Conservation (phyloP, 2,888 invertebrate genomes). For the Sycophila texana region DNA sequence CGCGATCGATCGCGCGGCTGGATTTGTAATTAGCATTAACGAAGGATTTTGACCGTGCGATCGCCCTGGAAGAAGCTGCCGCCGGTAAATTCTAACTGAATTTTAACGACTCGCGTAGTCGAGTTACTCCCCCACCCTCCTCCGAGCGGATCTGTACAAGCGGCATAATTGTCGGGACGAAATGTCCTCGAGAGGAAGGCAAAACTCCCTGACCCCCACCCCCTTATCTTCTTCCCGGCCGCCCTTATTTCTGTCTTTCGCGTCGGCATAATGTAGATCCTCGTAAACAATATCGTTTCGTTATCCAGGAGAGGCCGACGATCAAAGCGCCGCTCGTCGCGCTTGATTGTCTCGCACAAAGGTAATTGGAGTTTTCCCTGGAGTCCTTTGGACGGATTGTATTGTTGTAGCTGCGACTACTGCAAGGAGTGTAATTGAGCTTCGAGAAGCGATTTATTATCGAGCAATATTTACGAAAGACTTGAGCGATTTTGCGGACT, state of each 20-base stretch:
- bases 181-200: conserved; percentile 28
- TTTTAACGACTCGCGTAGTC: conserved; percentile 57
- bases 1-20: conserved; percentile 34
- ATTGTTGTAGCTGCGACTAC: no score
- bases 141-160: conserved; percentile 36
- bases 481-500: no score
- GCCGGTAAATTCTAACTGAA: conserved; percentile 52
- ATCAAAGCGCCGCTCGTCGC: no score
- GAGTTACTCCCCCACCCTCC: conserved; percentile 14
- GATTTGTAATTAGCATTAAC: conserved; percentile 58
- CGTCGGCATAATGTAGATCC: conserved; percentile 29
- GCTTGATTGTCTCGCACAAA: no score
- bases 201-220: no score
- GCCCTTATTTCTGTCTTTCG: no score
- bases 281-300: conserved; percentile 35
- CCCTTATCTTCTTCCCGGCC: no score
- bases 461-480: no score
- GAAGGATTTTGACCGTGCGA: conserved; percentile 57
- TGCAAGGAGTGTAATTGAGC: no score
- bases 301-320: background rate
- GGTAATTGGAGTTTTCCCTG: no score
- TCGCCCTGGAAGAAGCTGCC: background rate
- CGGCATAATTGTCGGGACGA: conserved; percentile 50
- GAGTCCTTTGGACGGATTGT: no score
- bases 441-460: no score